A percentile compares a stretch with the other conserved stretches of the same genome.
Evolutionary conservation across 1,140 invertebrate genomes (phyloP).

Genomic region (Agraylea sexmaculata): DNA sequence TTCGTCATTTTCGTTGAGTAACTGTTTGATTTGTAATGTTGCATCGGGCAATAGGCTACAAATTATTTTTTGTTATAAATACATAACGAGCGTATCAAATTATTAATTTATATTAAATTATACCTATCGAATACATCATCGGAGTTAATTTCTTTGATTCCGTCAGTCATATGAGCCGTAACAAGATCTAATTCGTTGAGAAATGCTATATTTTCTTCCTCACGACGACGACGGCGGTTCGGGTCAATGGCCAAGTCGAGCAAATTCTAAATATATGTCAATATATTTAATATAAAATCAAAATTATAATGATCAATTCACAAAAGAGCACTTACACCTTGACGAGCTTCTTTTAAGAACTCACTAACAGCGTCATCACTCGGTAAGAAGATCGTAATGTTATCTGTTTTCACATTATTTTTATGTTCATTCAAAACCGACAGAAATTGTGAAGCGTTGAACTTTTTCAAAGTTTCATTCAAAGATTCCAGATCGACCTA

Average conservation of each 20-base stretch:
- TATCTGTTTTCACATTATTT: constrained; percentile 6
- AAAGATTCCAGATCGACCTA: constrained; percentile 14
- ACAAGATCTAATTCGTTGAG: too few species aligned
- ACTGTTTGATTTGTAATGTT: constrained; percentile 3
- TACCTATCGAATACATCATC: constrained; percentile 9
- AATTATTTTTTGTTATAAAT: constrained; percentile 5
- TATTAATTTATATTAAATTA: constrained; percentile 6
- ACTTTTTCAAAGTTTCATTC: constrained; percentile 12
- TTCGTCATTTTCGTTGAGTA: constrained; percentile 1
- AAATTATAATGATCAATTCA: not conserved
- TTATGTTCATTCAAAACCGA: constrained; percentile 3
- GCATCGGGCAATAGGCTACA: constrained; percentile 12
- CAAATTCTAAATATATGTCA: constrained; percentile 6
- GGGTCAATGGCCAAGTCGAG: not conserved
- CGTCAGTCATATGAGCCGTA: constrained; percentile 7
- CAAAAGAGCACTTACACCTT: constrained; percentile 8
- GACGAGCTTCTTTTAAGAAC: constrained; percentile 7
- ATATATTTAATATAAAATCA: not conserved
- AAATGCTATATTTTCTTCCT: not conserved
- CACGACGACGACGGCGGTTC: not conserved
- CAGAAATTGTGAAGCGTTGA: constrained; percentile 13
- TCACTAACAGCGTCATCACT: constrained; percentile 13
- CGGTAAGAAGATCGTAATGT: constrained; percentile 15
- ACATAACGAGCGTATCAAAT: too few species aligned
- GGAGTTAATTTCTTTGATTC: constrained; percentile 7